These are phyloP conservation scores for Oxytorus armatus DNA, from an alignment of 2,888 invertebrate species.

Conservation along the genomic window DNA sequence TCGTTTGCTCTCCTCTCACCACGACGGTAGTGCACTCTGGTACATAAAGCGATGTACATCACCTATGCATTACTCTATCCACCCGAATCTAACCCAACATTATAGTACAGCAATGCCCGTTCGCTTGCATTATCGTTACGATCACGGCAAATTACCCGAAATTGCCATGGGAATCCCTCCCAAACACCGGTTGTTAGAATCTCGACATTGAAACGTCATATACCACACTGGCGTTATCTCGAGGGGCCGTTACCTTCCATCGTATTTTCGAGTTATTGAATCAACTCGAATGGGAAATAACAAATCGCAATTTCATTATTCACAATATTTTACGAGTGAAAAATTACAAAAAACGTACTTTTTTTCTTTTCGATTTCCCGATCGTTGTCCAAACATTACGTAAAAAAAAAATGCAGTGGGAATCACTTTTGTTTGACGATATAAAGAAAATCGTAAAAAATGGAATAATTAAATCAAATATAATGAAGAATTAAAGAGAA, in stretches of 20 bases:
- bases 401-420: no score
- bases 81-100: conserved; percentile 48
- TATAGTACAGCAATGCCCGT: conserved; percentile 25
- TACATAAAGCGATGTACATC: conserved; percentile 30
- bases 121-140: conserved; percentile 51
- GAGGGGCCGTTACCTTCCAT: not conserved
- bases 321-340: not conserved
- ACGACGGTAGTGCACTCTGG: not conserved
- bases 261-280: conserved; percentile 4
- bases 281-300: not conserved
- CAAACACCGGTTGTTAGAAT: conserved; percentile 43
- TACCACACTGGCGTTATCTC: conserved; percentile 4
- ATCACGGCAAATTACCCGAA: conserved; percentile 56
- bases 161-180: conserved; percentile 52
- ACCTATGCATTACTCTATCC: conserved; percentile 13
- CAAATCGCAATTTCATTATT: not conserved
- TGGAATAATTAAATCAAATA: not conserved
- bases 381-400: not conserved
- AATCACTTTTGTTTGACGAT: no score
- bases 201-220: conserved; percentile 42
- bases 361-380: not conserved
- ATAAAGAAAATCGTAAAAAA: no score
- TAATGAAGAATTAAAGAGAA: no score
- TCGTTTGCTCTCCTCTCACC: conserved; percentile 25
- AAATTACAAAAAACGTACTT: not conserved